phyloP scores from a whole-genome alignment of 2,113 vertebrate species.

The Austrofundulus limnaeus region DNA sequence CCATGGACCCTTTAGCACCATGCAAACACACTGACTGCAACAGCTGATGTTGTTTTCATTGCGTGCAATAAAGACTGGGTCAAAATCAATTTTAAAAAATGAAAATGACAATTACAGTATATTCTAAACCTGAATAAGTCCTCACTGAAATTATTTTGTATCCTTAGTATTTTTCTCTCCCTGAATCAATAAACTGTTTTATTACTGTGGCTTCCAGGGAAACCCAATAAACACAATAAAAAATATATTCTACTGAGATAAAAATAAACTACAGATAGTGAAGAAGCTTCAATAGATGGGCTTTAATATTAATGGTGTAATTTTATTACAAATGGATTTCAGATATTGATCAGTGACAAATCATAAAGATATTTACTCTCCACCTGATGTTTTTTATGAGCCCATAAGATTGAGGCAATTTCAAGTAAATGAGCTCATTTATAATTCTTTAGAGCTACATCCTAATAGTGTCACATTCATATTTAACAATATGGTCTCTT shows the following conservation, averaged over 20 bases:
- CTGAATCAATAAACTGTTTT: slow-evolving; percentile 40
- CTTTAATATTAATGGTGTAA: no score
- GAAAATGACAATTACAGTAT: not conserved
- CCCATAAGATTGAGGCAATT: not conserved
- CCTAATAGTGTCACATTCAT: not conserved
- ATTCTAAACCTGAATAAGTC: slow-evolving; percentile 3
- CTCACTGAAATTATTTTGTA: not conserved
- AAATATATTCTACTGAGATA: slow-evolving; percentile 7
- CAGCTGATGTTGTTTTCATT: no score
- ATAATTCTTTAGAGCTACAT: not conserved
- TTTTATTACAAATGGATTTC: no score
- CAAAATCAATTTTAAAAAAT: not conserved
- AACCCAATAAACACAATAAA: slow-evolving; percentile 1
- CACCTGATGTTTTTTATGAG: not conserved
- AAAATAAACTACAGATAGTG: not conserved
- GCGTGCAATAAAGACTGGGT: not conserved
- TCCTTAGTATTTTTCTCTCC: not conserved
- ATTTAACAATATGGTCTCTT: slow-evolving; percentile 7
- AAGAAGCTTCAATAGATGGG: not conserved
- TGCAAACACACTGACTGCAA: no score
- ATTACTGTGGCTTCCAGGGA: slow-evolving; percentile 30
- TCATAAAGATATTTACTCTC: not conserved
- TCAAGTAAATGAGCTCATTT: slow-evolving; percentile 13
- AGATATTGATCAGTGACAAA: not conserved
- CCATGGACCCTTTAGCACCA: no score